Conservation (phyloP, 2,113 vertebrate genomes). For the Grammomys dolichurus region DNA sequence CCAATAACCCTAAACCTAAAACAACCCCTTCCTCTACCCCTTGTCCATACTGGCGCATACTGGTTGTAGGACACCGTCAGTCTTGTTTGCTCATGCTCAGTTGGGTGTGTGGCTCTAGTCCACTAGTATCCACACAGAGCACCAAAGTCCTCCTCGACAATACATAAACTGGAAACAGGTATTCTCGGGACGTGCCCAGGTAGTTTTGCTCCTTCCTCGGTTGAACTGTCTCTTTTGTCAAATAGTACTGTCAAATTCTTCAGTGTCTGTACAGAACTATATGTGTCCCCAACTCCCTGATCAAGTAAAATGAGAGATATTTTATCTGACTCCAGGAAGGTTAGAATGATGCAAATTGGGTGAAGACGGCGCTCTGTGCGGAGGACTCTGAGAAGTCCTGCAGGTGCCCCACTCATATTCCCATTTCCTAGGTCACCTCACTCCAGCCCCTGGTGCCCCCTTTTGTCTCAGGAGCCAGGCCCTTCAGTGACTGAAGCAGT, state of each 20-base stretch:
- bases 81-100: not conserved
- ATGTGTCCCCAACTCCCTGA: not conserved
- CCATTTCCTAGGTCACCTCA: not conserved
- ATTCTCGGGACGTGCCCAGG: not conserved
- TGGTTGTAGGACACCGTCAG: fast-evolving
- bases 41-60: fast-evolving
- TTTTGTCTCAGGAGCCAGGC: not conserved
- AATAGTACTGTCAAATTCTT: not conserved
- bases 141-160: not conserved
- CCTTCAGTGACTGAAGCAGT: not conserved
- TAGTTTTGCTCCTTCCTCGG: not conserved
- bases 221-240: not conserved
- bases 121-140: not conserved
- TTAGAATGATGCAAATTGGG: not conserved
- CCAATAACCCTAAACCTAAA: no score
- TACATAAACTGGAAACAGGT: not conserved
- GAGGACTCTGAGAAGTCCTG: not conserved
- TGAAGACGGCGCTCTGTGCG: fast-evolving
- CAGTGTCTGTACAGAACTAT: not conserved
- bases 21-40: not conserved
- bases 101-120: no score
- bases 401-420: not conserved
- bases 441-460: no score
- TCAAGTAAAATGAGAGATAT: not conserved
- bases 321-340: not conserved